Conservation (phyloP, 2,888 invertebrate genomes). For the Aphodius granarius region DNA sequence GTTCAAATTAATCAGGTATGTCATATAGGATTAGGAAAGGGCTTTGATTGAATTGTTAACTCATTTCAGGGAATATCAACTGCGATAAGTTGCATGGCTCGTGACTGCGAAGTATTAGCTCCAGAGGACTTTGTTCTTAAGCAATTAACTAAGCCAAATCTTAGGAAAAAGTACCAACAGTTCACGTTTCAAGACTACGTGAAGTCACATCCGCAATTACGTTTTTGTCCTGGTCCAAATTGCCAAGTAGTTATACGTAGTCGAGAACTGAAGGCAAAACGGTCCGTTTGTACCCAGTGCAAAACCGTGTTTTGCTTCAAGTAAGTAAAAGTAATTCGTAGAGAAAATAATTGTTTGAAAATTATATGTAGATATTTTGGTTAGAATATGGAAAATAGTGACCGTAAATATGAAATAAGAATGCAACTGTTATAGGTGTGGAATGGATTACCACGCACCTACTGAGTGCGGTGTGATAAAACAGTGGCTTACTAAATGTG, state of each 20-base stretch:
- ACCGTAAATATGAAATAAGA: no score
- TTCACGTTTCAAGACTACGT: constrained; percentile 97
- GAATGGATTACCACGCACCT: constrained; percentile 97
- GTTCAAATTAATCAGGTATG: constrained; percentile 90
- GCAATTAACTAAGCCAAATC: constrained; percentile 76
- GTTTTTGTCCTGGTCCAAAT: constrained; percentile 96
- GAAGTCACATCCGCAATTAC: constrained; percentile 84
- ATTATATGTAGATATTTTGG: no score
- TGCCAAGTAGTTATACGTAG: constrained; percentile 90
- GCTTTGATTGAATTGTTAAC: not conserved
- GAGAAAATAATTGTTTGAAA: no score
- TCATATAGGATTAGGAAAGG: not conserved
- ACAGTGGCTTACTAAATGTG: constrained; percentile 99
- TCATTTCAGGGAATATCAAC: constrained; percentile 63
- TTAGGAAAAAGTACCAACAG: constrained; percentile 92
- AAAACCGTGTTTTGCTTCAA: constrained; percentile 86
- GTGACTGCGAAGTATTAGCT: constrained; percentile 90
- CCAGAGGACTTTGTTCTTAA: constrained; percentile 94
- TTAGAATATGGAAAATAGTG: no score
- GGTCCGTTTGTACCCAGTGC: constrained; percentile 87
- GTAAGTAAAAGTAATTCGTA: constrained; percentile 43
- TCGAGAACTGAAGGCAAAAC: constrained; percentile 78
- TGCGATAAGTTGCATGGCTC: constrained; percentile 97
- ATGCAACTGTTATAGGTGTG: constrained; percentile 69
- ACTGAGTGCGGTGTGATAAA: constrained; percentile 95